Conservation (phyloP, 2,113 vertebrate species). For the Clinocottus analis region DNA sequence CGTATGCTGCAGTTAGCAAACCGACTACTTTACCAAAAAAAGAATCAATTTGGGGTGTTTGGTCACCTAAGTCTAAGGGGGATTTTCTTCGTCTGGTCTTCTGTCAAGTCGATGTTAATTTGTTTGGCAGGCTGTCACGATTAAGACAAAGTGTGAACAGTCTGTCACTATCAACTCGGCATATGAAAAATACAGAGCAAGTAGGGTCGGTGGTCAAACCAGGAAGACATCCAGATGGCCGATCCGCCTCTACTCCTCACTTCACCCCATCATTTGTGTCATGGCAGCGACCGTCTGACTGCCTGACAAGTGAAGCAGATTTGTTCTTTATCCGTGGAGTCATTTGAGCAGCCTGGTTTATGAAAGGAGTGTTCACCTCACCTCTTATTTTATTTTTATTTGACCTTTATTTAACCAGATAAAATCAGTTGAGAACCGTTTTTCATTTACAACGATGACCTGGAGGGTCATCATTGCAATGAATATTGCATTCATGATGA, state of each 20-base stretch:
- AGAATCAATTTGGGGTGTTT: constrained; percentile 15
- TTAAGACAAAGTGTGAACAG: constrained; percentile 45
- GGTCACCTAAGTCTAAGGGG: not conserved
- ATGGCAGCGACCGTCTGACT: constrained; percentile 21
- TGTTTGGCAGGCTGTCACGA: constrained; percentile 29
- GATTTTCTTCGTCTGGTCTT: constrained; percentile 21
- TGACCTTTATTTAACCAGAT: too few species aligned
- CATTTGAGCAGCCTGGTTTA: not conserved
- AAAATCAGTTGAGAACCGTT: too few species aligned
- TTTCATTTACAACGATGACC: too few species aligned
- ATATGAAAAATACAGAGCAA: constrained; percentile 36
- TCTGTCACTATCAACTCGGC: constrained; percentile 47
- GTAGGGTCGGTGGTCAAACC: constrained; percentile 1
- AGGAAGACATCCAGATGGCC: constrained; percentile 40
- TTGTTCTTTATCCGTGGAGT: not conserved
- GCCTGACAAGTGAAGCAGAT: not conserved
- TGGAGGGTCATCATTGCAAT: too few species aligned
- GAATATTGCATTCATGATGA: constrained; percentile 12
- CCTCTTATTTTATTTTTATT: too few species aligned
- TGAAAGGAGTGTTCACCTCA: not conserved
- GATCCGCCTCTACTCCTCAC: constrained; percentile 17
- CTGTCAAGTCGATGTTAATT: not conserved
- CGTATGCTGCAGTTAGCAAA: not conserved
- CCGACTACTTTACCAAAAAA: not conserved
- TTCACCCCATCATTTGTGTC: constrained; percentile 14